Base-by-base conservation (phyloP, 2,113 vertebrate species). In the Diglossa brunneiventris region DNA sequence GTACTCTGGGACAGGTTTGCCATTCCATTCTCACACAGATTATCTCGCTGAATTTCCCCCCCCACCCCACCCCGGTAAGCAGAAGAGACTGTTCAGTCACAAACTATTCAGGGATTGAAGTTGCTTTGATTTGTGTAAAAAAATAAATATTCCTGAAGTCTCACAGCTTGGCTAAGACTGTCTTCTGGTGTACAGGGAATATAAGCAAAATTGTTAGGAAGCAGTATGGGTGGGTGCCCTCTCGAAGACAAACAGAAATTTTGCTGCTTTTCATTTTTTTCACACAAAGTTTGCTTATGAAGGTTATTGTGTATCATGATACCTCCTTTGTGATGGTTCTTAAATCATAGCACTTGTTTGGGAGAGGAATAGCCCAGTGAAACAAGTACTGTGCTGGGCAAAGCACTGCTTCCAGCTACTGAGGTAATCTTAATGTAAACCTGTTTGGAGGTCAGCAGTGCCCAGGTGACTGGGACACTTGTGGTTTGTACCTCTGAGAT, bases 61-160 rank as follows among this genome's bases (percentile, higher is more conserved):
- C 12, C 22, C 1, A 15, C 42, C 8, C 15, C 16, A 0, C 42
- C 8, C 15, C 16, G 0, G 0, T 28, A 31, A 75, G n/a, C 20
- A 88, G 17, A 66, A 7, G 39, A 72, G 37, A 50, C 12, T 37
- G 5, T 47, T 87, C n/a, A 69, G 24, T 23, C 31, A 28, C 47
- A 26, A 67, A 41, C 13, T 59, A 2, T 72, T 72, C 30, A 35
- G 53, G 50, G 44, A n/a, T 1, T 83, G 15, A 47, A 50, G 41
- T 35, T 91, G 37, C 73, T 91, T 76, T 72, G 53, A 33, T 92
- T 82, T 68, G 26, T 16, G 18, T 28, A 42, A 19, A 68, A 68
- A 82, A 80, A 67, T 56, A 73, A 49, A 24, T 59, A 63, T 15
- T 79, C 18, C 26, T 42, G 44, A 8, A 6, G 11, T 59, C 44